Percentiles rank a stretch among this genome's conserved stretches.
These are phyloP conservation scores for Lathamus discolor DNA, from an alignment of 2,113 vertebrate species.

Conservation along the genomic window DNA sequence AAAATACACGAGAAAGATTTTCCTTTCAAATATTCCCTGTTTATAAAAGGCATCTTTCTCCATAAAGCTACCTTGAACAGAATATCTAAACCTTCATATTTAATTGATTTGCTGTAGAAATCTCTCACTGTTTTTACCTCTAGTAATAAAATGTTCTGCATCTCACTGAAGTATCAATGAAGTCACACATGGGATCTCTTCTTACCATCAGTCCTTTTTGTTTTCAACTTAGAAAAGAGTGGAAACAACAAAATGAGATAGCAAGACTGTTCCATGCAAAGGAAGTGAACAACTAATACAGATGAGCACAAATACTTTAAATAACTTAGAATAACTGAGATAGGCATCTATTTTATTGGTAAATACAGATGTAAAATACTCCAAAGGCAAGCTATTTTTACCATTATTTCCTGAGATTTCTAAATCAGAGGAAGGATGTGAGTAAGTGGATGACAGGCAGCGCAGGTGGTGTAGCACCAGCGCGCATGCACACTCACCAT, in stretches of 20 bases:
- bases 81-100: background rate
- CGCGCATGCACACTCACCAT: background rate
- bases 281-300: background rate
- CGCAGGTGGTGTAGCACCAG: background rate
- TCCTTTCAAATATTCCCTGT: background rate
- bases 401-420: background rate
- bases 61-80: background rate
- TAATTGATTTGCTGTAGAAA: background rate
- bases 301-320: background rate
- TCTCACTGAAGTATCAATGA: background rate
- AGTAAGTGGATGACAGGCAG: background rate
- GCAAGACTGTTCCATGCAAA: background rate
- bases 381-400: background rate
- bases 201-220: background rate
- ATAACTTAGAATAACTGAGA: background rate
- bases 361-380: background rate
- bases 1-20: background rate
- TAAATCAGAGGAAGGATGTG: constrained; percentile 18
- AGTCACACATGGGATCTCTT: background rate
- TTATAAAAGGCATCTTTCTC: background rate
- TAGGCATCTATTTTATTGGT: background rate
- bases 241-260: background rate
- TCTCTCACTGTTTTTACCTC: background rate
- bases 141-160: background rate
- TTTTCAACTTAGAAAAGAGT: background rate